These are phyloP conservation scores for Leuctra nigra DNA, from an alignment of 2,888 invertebrate species.

Conservation along the genomic window DNA sequence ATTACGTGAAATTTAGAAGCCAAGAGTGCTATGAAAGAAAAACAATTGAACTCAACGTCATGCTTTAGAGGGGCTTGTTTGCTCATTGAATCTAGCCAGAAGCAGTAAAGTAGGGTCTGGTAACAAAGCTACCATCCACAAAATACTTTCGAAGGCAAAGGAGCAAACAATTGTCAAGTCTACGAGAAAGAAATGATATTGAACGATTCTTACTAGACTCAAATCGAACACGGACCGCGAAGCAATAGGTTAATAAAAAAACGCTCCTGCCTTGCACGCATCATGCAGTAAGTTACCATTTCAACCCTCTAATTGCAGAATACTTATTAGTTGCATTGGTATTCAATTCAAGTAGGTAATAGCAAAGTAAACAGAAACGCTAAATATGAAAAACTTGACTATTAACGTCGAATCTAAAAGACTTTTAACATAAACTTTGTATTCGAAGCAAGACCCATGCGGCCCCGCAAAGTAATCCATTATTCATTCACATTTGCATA, in stretches of 20 bases:
- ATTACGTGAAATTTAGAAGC: too few relatives aligned
- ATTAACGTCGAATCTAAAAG: constrained; percentile 15
- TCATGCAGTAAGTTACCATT: not conserved
- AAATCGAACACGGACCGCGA: too few relatives aligned
- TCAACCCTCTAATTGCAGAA: not conserved
- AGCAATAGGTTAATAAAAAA: not conserved
- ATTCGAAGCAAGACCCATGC: constrained; percentile 10
- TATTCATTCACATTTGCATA: constrained; percentile 36
- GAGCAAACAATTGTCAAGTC: too few relatives aligned
- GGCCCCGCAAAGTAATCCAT: constrained; percentile 31
- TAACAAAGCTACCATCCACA: too few relatives aligned
- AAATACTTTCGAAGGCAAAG: too few relatives aligned
- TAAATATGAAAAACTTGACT: constrained; percentile 3
- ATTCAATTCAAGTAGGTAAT: not conserved
- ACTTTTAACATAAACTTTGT: constrained; percentile 25
- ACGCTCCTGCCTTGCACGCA: not conserved
- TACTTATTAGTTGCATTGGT: not conserved
- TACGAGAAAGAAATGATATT: too few relatives aligned
- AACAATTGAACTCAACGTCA: too few relatives aligned
- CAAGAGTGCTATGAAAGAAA: too few relatives aligned
- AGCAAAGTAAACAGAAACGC: not conserved
- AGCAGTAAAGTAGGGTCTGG: too few relatives aligned
- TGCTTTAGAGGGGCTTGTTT: too few relatives aligned
- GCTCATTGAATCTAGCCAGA: too few relatives aligned
- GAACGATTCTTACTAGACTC: too few relatives aligned